Base-by-base conservation (phyloP, 2,797 vertebrate genomes). In the Ibycter americanus region DNA sequence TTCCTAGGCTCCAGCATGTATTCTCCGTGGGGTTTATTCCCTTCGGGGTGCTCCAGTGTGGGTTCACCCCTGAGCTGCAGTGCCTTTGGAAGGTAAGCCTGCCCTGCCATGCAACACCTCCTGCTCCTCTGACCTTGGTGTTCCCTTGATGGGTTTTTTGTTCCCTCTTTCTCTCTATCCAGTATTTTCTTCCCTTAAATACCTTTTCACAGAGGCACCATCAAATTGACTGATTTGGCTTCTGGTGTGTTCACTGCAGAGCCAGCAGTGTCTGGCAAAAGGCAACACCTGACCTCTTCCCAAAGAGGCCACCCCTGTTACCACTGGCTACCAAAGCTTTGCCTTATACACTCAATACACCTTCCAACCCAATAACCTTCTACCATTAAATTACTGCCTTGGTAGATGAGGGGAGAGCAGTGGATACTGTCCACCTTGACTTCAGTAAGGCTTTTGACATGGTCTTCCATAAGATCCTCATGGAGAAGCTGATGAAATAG, bases 1-100 rank as follows among this genome's bases (percentile, higher is more conserved):
- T 54, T 34, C 18, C 5, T 22, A 1, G 49, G 9, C 7, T 89
- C 31, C 42, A 89, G 17, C 3, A 20, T 0, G 0, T 2, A 1
- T 27, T 16, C 17, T 79, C 7, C 18, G 22, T 4, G n/a, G 12
- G 16, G 46, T 4, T 82, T 4, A 22, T 2, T 46, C 2, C 9
- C 15, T 52, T 49, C n/a, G 15, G 6, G 6, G 3, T 52, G 12
- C 10, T 34, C 11, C 42, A 29, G 5, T 15, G 52, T 34, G 27
- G 31, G 12, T 6, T 86, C 8, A 31, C n/a, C 13, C 26, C 12
- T 26, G 12, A 79, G 14, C 8, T 71, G 31, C 15, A 1, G 2
- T 19, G 11, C 8, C 32, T 83, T 83, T 76, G 63, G 36, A 71
- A 66, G 19, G 9, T 66, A 8, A 14, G 9, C 12, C 12, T 66